Evolutionary conservation across 1,140 invertebrate genomes (phyloP), one percentile per base, ranked within the genome.

Genomic region (Neodiprion fabricii): DNA sequence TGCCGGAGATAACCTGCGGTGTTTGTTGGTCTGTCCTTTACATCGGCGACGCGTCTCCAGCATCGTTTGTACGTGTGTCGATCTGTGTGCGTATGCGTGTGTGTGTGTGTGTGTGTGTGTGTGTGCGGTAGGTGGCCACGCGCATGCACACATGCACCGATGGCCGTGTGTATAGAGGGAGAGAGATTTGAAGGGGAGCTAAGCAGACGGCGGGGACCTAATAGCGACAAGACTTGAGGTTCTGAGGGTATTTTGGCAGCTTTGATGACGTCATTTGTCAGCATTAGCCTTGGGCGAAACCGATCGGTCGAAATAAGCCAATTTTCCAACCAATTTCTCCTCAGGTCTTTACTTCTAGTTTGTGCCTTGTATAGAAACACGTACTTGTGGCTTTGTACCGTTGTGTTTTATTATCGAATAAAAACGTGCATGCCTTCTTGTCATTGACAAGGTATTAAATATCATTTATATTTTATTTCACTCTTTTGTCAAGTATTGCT

Each of bases 321-420:
- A 87, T 86, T 87, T 87, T 86, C 84, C 83, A 66, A 84, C 77
- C 81, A 81, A 85, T 86, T 84, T 87, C 85, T 85, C 85, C 84
- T 84, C 85, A 80, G 75, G 9, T 61, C 53, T 17, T 40, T 40
- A 40, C 28, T 40, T 40, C 28, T 40, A 40, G 28, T 1, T 40
- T 40, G 2, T 40, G 28, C 28, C 28, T 5, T 40, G 28, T 40
- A 40, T 40, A 3, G 28, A 40, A 40, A 40, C 28, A 40, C 28
- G 28, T 40, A 40, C 28, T 40, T 40, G 28, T 40, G 28, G 28
- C 28, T 40, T 40, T 40, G 28, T 40, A 40, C 28, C 28, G 28
- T 40, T 40, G 28, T 40, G 5, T 40, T 40, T 40, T 40, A 40
- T 40, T 40, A 40, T 40, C 1, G 28, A 40, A 40, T 40, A 40